Evolutionary conservation across 2,888 invertebrate genomes (phyloP).

Genomic region (Himalopsyche tibetana): DNA sequence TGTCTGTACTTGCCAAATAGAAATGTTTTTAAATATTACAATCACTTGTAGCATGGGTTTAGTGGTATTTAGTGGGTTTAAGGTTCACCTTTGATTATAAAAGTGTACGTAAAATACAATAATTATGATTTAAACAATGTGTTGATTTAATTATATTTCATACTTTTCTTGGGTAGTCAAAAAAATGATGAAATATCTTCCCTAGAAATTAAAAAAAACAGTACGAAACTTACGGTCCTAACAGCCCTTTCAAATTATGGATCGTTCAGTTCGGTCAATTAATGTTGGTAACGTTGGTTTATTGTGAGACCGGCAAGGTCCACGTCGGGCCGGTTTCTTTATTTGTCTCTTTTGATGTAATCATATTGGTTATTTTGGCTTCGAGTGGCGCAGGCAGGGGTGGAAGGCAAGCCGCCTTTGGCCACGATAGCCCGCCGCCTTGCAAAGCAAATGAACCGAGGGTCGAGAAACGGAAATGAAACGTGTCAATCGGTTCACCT

Average conservation of each 20-base stretch:
- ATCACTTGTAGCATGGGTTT: too few species aligned
- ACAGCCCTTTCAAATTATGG: background rate
- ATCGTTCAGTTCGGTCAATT: constrained; percentile 3
- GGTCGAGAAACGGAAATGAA: constrained; percentile 39
- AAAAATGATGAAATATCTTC: too few species aligned
- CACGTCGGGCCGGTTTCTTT: constrained; percentile 3
- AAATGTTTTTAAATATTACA: too few species aligned
- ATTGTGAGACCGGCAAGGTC: background rate
- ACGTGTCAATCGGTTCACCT: constrained; percentile 49
- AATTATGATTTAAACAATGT: too few species aligned
- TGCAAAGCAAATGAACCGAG: constrained; percentile 28
- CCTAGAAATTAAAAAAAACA: too few species aligned
- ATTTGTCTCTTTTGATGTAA: constrained; percentile 42
- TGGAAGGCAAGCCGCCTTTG: background rate
- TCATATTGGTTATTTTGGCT: constrained; percentile 35
- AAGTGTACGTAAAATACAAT: too few species aligned
- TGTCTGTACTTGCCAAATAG: too few species aligned
- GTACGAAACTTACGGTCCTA: constrained; percentile 1
- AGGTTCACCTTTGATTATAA: too few species aligned
- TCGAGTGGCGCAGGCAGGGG: background rate
- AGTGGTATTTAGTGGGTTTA: too few species aligned
- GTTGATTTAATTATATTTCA: too few species aligned
- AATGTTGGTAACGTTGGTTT: background rate
- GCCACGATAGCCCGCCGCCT: constrained; percentile 14
- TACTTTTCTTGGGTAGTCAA: too few species aligned